Evolutionary conservation across 2,888 invertebrate species (phyloP).

Genomic region (Eremobia ochroleuca): DNA sequence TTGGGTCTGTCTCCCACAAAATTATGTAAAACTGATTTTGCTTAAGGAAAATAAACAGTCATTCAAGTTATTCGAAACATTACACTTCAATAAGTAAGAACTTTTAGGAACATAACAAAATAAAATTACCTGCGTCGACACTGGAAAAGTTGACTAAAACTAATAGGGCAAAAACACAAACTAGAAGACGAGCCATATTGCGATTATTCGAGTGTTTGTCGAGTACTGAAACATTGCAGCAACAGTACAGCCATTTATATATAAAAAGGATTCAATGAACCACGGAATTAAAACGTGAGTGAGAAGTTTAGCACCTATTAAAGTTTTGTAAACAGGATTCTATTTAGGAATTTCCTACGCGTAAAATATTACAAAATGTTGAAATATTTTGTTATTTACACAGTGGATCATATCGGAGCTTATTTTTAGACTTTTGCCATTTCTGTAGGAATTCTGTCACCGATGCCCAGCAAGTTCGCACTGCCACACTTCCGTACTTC

Average conservation of each 20-base stretch:
- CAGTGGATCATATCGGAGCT: neutral
- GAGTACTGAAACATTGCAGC: slow-evolving; percentile 28
- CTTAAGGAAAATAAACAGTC: neutral
- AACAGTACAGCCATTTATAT: slow-evolving; percentile 37
- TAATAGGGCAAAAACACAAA: slow-evolving; percentile 31
- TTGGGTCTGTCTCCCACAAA: neutral
- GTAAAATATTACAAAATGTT: neutral
- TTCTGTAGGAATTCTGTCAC: neutral
- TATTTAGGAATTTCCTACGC: slow-evolving; percentile 24
- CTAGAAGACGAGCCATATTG: slow-evolving; percentile 51
- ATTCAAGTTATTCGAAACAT: neutral
- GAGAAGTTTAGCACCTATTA: slow-evolving; percentile 51
- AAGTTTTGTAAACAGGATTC: neutral
- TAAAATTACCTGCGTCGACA: slow-evolving; percentile 45
- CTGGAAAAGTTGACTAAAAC: slow-evolving; percentile 9
- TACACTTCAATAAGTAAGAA: neutral
- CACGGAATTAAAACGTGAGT: slow-evolving; percentile 21
- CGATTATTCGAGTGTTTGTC: neutral
- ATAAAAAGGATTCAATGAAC: slow-evolving; percentile 30
- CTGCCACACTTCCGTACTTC: neutral
- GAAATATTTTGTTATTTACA: neutral
- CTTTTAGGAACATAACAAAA: neutral
- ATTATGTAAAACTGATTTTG: neutral
- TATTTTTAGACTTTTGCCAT: neutral
- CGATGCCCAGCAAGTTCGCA: neutral